phyloP scores from a whole-genome alignment of 2,888 invertebrate genomes.

The Microctonus brassicae region DNA sequence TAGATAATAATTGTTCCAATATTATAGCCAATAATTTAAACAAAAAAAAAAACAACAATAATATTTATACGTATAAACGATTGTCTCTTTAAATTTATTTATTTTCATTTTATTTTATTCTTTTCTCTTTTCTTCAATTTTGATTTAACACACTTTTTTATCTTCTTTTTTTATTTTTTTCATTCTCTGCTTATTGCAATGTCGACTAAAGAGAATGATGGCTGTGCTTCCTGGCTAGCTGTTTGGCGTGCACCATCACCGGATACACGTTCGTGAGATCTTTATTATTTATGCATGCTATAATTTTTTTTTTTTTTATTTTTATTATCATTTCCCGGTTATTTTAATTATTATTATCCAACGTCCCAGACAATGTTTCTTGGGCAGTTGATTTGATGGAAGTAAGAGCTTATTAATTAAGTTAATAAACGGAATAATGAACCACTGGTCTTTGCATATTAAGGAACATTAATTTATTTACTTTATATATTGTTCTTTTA shows the following conservation, averaged over 20 bases:
- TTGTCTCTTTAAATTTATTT: slow-evolving; percentile 4
- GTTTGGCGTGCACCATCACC: slow-evolving; percentile 35
- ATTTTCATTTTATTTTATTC: not conserved
- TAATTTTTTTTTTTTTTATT: slow-evolving; percentile 30
- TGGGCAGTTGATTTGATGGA: slow-evolving; percentile 14
- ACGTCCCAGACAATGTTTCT: slow-evolving; percentile 11
- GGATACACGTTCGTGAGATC: slow-evolving; percentile 25
- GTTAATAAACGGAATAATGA: slow-evolving; percentile 51
- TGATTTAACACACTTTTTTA: slow-evolving; percentile 9
- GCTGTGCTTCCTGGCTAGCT: slow-evolving; percentile 58
- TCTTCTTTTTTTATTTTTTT: not conserved
- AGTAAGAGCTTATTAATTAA: slow-evolving; percentile 53
- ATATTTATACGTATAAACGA: not conserved
- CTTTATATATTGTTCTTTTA: no score
- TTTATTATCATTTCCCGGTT: slow-evolving; percentile 14
- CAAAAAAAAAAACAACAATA: not conserved
- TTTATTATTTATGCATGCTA: slow-evolving; percentile 17
- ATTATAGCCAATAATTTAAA: not conserved
- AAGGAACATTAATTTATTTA: not conserved
- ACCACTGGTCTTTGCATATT: slow-evolving; percentile 40
- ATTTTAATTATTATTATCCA: slow-evolving; percentile 11
- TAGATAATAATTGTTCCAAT: not conserved
- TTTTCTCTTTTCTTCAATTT: not conserved
- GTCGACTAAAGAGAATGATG: slow-evolving; percentile 45
- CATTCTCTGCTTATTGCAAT: slow-evolving; percentile 33